These are phyloP conservation scores for Cataglyphis hispanica DNA, from an alignment of 1,140 invertebrate species.

Conservation along the genomic window DNA sequence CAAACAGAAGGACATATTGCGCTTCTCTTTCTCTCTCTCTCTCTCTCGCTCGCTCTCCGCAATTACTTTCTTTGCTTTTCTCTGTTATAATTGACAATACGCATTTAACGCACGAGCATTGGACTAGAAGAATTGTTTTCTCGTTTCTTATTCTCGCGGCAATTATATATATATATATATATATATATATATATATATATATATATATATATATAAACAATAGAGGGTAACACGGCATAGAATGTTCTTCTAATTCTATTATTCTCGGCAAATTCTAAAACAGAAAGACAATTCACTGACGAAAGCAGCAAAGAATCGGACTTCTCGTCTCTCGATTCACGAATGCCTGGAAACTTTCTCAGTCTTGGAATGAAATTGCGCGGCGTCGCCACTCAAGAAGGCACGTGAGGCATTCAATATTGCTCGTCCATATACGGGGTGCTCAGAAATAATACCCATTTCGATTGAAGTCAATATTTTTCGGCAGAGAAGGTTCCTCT, in stretches of 20 bases:
- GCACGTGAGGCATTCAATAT: conserved; percentile 39
- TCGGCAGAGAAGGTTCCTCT: too few species aligned
- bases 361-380: conserved; percentile 42
- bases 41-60: background rate
- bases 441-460: background rate
- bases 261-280: background rate
- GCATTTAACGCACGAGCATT: too few species aligned
- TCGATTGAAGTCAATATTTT: background rate
- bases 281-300: background rate
- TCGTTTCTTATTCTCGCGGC: conserved; percentile 1
- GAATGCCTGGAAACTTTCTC: conserved; percentile 49
- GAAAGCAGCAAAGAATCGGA: conserved; percentile 24
- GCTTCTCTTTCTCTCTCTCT: background rate
- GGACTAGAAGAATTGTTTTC: background rate
- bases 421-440: conserved; percentile 13
- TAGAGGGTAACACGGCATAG: background rate
- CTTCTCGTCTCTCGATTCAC: conserved; percentile 8
- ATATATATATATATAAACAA: too few species aligned
- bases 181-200: too few species aligned
- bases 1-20: conserved; percentile 21
- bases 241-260: background rate
- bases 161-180: too few species aligned
- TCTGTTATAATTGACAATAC: background rate
- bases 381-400: conserved; percentile 28
- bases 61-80: too few species aligned